These are phyloP conservation scores for Apamea anceps DNA, from an alignment of 2,888 invertebrate genomes.

Conservation along the genomic window DNA sequence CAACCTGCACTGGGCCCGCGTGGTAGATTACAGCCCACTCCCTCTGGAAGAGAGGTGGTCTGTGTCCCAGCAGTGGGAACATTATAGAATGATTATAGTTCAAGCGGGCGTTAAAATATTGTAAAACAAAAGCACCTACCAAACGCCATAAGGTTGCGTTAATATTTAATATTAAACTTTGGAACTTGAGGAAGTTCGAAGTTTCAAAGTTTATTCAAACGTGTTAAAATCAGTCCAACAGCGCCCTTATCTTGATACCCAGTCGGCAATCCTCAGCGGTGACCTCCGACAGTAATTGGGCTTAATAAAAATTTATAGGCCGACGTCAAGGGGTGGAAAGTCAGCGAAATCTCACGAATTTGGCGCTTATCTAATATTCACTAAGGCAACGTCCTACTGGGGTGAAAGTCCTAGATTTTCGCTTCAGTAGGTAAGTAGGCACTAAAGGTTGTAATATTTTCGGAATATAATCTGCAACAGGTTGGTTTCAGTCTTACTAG, in stretches of 20 bases:
- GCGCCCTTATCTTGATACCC: slow-evolving; percentile 15
- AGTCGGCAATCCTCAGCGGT: slow-evolving; percentile 19
- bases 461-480: background rate
- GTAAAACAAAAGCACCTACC: background rate
- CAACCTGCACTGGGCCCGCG: background rate
- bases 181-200: background rate
- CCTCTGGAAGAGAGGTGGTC: too few species aligned
- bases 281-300: slow-evolving; percentile 55
- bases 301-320: slow-evolving; percentile 64
- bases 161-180: background rate
- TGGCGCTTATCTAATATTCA: slow-evolving; percentile 54
- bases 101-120: background rate
- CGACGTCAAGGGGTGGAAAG: slow-evolving; percentile 46
- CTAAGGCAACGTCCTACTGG: slow-evolving; percentile 19
- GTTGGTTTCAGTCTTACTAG: background rate
- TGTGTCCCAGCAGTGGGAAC: too few species aligned
- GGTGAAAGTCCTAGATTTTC: slow-evolving; percentile 10
- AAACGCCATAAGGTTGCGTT: background rate
- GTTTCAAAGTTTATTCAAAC: background rate
- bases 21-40: too few species aligned
- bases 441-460: background rate
- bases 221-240: slow-evolving; percentile 13
- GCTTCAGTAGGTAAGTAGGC: background rate
- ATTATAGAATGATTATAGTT: background rate
- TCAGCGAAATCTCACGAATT: slow-evolving; percentile 53